Base-by-base conservation (phyloP, 2,888 invertebrate species). In the Ophion slaviceki region DNA sequence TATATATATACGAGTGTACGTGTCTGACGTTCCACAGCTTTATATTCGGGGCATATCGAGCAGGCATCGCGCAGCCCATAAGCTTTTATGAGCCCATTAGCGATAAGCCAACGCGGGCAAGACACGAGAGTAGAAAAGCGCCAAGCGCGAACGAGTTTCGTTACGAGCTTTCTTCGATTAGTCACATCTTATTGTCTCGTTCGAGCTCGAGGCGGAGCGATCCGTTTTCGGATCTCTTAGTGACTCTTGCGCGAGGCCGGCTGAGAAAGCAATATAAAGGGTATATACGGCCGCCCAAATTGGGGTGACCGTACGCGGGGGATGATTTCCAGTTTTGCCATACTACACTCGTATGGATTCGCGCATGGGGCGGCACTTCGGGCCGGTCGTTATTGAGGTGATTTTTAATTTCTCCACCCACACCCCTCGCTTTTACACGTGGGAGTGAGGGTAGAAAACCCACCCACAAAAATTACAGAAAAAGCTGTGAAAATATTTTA, bases 101-200 rank as follows among this genome's bases (percentile, higher is more conserved):
- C 82, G 87, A 86, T 86, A 84, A 86, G 84, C 84, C 72, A 78
- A 76, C 76, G 62, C 47, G 74, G 45, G 53, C 8, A 62, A 68
- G 75, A 78, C 57, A 78, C 68, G 24, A 76, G 45, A 84, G 64
- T 32, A 72, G 32, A 66, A 72, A 45, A 72, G 79, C 14, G 36
- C 77, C 47, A 17, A 24, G 82, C 84, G 87, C 79, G 80, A 86
- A 85, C 86, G 86, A 83, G 87, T 86, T 86, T 88, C 86, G 88
- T 88, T 87, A 84, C 87, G 87, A 85, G 87, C 81, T 88, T 86
- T 78, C 87, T 87, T 87, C 87, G 88, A 88, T 88, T 88, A 88
- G 88, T 88, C 87, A 88, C 87, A 88, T 84, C 85, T 82, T 85
- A 88, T 88, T 88, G 85, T 87, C 84, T 80, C 53, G 53, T 53